Base-by-base conservation (phyloP, 2,888 invertebrate species). In the Hemithea aestivaria region DNA sequence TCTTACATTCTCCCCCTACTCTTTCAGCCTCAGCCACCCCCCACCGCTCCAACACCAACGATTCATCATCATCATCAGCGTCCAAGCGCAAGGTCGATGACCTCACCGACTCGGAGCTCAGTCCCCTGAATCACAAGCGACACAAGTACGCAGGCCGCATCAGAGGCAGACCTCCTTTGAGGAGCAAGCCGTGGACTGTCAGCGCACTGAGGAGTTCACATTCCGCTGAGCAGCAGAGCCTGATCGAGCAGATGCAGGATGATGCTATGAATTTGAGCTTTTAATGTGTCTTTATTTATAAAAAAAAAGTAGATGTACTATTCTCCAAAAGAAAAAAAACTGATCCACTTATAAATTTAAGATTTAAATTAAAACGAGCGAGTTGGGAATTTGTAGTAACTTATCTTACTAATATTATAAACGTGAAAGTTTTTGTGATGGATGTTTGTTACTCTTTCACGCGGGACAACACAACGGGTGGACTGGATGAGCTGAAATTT, bases 41-140 rank as follows among this genome's bases (percentile, higher is more conserved):
- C 0, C 58, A 73, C 37, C 64, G 58, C 26, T 68, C 71, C 2
- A 29, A 62, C 0, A 66, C 66, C 24, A 73, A 75, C 2, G 29
- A 30, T n/a, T 42, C 41, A 20, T 29, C 41, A 33, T 62, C 73
- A 5, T 80, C 80, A 20, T 83, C 82, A 10, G 66, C 74, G 0
- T 71, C 74, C 0, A 85, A 85, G 42, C 60, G 85, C 1, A 87
- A 85, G 49, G 70, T 64, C 8, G 66, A 70, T 1, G 80, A 81
- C 6, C 51, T 78, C 16, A 68, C 77, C 0, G 84, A 84, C 36
- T 51, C 61, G 0, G 77, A 75, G 1, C 33, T 58, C 2, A 87
- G 87, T 43, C 87, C 88, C 0, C 35, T 85, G 1, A 82, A 80
- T 49, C 80, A 82, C 42, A 88, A 88, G 42, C 68, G 76, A 6